Evolutionary conservation across 1,140 invertebrate genomes (phyloP).

Genomic region (Colletes gigas): DNA sequence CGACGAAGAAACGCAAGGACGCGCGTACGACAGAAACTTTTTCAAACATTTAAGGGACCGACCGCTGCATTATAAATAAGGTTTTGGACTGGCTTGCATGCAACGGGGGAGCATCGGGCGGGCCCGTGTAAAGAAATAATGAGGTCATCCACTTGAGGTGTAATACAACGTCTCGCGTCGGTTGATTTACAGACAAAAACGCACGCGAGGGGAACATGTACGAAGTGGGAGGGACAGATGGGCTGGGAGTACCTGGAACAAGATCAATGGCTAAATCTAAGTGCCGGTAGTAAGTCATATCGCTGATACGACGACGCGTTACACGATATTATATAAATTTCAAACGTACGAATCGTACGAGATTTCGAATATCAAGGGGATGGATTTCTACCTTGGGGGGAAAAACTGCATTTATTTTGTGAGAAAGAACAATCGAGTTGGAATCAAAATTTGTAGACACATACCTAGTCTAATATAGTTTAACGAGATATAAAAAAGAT

Average conservation of each 20-base stretch:
- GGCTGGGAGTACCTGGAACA: background rate
- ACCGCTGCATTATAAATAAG: constrained; percentile 39
- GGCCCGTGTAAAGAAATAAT: constrained; percentile 34
- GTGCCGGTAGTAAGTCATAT: no score
- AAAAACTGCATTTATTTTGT: no score
- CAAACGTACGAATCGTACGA: no score
- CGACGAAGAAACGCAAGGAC: background rate
- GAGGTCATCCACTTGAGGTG: constrained; percentile 42
- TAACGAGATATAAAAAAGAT: no score
- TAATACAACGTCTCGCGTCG: constrained; percentile 7
- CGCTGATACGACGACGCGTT: no score
- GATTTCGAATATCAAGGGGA: no score
- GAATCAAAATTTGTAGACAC: no score
- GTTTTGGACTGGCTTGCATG: constrained; percentile 31
- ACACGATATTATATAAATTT: no score
- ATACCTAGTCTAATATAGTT: no score
- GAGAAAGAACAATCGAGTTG: no score
- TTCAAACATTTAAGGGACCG: constrained; percentile 35
- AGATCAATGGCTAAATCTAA: no score
- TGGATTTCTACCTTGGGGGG: no score
- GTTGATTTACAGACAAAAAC: constrained; percentile 35
- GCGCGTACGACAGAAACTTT: constrained; percentile 29
- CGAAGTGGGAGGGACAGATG: background rate
- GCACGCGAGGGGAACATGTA: background rate
- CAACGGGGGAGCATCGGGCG: constrained; percentile 7